These are phyloP conservation scores for Mizuhopecten yessoensis DNA, from an alignment of 1,140 invertebrate species.

Conservation along the genomic window DNA sequence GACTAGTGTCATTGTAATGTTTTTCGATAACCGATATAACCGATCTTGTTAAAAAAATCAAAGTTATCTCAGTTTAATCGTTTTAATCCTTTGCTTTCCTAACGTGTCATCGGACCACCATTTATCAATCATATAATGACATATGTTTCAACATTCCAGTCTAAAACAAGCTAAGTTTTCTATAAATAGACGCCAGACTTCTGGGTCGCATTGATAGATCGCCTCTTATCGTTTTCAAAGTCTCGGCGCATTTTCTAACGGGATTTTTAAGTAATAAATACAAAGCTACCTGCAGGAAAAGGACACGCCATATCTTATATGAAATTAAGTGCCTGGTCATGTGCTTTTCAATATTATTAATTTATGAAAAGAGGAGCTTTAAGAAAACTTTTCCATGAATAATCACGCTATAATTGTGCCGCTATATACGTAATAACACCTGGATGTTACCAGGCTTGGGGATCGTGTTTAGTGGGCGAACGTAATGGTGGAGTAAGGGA, in stretches of 20 bases:
- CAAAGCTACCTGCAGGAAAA: background rate
- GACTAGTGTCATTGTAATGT: background rate
- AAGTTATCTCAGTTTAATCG: constrained; percentile 2
- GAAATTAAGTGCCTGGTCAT: background rate
- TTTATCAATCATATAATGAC: constrained; percentile 1
- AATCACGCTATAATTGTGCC: background rate
- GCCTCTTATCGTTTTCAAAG: background rate
- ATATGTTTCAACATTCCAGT: background rate
- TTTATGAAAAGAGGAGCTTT: background rate
- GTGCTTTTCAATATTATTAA: background rate
- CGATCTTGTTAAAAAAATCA: background rate
- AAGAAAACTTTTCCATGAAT: background rate
- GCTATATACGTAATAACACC: background rate
- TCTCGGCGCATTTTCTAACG: background rate
- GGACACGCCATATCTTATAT: background rate
- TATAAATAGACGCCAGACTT: constrained; percentile 17
- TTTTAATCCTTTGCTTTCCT: constrained; percentile 27
- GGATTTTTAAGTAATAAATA: constrained; percentile 21
- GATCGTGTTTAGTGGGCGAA: background rate
- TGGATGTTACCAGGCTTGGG: background rate
- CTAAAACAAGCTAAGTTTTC: background rate
- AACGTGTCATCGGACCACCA: background rate
- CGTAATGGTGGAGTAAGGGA: background rate
- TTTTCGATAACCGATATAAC: background rate
- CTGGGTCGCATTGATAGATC: background rate